Evolutionary conservation across 2,113 vertebrate genomes (phyloP).

Genomic region (Protobothrops flavoviridis): DNA sequence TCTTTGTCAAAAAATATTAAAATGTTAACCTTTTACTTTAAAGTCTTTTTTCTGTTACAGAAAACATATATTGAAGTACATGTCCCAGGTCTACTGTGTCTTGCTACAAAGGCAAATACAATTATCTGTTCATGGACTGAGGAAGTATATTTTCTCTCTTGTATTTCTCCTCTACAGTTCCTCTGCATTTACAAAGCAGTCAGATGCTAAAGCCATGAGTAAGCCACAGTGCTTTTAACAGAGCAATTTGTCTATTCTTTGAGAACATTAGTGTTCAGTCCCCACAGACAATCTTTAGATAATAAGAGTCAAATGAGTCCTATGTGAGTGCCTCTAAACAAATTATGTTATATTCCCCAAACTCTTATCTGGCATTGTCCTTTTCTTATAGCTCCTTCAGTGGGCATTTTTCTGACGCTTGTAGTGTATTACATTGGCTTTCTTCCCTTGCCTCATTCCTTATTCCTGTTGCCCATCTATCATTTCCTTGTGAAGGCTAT

Average conservation of each 20-base stretch:
- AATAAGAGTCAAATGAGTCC: constrained; percentile 74
- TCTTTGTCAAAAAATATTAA: neutral
- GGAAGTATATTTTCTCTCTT: constrained; percentile 50
- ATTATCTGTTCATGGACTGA: constrained; percentile 38
- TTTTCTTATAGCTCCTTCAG: constrained; percentile 45
- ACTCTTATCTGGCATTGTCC: constrained; percentile 57
- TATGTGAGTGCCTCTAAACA: constrained; percentile 72
- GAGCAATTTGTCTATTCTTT: constrained; percentile 69
- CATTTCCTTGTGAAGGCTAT: constrained; percentile 40
- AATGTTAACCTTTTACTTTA: neutral
- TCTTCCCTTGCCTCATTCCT: neutral
- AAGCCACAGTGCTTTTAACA: constrained; percentile 67
- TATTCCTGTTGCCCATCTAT: constrained; percentile 24
- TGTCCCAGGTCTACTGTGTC: neutral
- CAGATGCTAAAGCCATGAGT: constrained; percentile 58
- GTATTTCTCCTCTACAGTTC: constrained; percentile 62
- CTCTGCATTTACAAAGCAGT: constrained; percentile 59
- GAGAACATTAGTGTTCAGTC: constrained; percentile 63
- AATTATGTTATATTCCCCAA: constrained; percentile 71
- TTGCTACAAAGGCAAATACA: constrained; percentile 41
- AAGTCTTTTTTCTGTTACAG: neutral
- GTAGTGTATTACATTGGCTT: constrained; percentile 21
- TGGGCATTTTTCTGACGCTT: constrained; percentile 47
- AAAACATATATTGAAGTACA: neutral
- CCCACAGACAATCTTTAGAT: constrained; percentile 63